These are phyloP conservation scores for Tachuris rubrigastra DNA, from an alignment of 2,113 vertebrate genomes.

Conservation along the genomic window DNA sequence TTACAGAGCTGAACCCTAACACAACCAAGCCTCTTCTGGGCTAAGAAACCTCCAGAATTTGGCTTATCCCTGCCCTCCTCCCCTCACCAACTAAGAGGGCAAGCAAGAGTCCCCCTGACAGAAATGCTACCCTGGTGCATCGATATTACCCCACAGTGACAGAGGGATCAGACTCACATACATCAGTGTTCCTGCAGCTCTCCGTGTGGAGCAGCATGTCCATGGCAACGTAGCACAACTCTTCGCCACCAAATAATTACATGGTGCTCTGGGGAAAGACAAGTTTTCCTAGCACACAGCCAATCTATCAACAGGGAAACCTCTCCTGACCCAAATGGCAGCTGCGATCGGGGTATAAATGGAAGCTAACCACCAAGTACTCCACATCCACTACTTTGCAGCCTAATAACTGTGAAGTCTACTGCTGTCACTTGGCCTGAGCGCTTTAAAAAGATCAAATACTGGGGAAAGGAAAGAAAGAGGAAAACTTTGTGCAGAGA, in stretches of 20 bases:
- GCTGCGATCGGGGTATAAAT: neutral
- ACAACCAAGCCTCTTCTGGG: neutral
- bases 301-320: conserved; percentile 18
- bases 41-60: neutral
- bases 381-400: neutral
- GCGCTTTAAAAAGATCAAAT: neutral
- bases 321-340: conserved; percentile 2
- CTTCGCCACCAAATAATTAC: conserved; percentile 22
- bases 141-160: neutral
- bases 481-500: neutral
- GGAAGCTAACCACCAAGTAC: neutral
- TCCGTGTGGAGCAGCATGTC: neutral
- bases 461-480: neutral
- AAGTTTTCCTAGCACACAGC: conserved; percentile 17
- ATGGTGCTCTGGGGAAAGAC: conserved; percentile 33
- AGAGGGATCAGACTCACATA: neutral
- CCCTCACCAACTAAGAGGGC: neutral
- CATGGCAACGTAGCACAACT: neutral
- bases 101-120: neutral
- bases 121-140: neutral
- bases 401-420: neutral
- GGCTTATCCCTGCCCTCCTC: neutral
- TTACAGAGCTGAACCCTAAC: neutral
- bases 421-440: neutral
- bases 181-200: neutral